Percentiles rank a stretch among this genome's conserved stretches.
Evolutionary conservation across 2,113 vertebrate species (phyloP).

Genomic region (Syrrhaptes paradoxus): DNA sequence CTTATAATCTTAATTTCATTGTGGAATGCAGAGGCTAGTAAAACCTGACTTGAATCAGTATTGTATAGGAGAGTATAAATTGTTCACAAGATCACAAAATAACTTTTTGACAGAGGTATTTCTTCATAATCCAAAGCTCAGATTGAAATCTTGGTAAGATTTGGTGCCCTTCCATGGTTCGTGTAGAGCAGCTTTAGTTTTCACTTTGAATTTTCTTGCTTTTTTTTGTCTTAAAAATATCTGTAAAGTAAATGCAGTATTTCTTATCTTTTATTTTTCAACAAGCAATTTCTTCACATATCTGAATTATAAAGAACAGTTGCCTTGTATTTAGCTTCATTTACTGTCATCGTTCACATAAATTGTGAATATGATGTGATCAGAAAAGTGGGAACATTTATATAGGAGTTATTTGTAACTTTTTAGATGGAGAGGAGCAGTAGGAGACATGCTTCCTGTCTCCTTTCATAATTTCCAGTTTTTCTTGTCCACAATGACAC

Average conservation of each 20-base stretch:
- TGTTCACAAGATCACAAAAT: background rate
- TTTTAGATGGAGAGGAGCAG: background rate
- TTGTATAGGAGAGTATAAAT: too few species aligned
- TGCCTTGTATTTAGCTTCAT: background rate
- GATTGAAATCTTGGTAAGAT: background rate
- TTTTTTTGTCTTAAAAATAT: background rate
- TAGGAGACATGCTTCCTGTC: background rate
- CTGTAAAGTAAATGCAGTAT: background rate
- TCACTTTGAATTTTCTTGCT: background rate
- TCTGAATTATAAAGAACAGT: background rate
- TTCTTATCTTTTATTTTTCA: too few species aligned
- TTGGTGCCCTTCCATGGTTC: background rate
- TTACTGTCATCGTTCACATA: background rate
- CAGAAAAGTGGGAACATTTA: background rate
- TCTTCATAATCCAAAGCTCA: background rate
- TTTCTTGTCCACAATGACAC: background rate
- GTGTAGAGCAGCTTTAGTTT: background rate
- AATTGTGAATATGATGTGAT: background rate
- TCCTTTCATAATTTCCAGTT: background rate
- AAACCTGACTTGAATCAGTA: background rate
- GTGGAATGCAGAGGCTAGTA: background rate
- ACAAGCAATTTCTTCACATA: background rate
- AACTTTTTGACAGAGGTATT: background rate
- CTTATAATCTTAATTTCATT: background rate
- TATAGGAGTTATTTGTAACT: background rate